Conservation (phyloP, 2,113 vertebrate species). For the Ahaetulla prasina region DNA sequence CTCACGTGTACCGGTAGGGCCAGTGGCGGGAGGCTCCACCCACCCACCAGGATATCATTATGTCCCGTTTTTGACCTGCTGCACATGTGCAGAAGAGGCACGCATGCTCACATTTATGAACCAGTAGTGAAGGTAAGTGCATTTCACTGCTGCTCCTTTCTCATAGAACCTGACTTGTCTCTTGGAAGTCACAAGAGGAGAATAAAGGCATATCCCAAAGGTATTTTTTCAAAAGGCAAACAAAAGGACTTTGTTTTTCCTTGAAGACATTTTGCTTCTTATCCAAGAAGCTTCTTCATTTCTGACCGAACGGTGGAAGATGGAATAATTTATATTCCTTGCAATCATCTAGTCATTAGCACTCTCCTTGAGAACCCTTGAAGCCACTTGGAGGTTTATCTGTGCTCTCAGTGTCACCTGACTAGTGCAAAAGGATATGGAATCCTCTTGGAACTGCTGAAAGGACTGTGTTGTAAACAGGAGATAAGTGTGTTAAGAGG, state of each 20-base stretch:
- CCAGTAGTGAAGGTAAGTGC: no score
- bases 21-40: no score
- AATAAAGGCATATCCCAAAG: background rate
- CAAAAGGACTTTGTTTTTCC: background rate
- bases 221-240: background rate
- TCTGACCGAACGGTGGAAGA: background rate
- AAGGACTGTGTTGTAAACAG: background rate
- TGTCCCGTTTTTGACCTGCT: no score
- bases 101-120: no score
- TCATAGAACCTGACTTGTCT: background rate
- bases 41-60: no score
- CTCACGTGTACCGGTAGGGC: no score
- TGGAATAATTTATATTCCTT: background rate
- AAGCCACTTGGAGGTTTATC: background rate
- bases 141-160: background rate
- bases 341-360: background rate
- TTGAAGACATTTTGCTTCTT: background rate
- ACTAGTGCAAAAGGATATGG: background rate
- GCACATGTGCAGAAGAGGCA: no score
- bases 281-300: background rate
- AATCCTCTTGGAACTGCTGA: background rate
- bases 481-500: background rate
- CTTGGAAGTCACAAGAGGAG: background rate
- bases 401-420: background rate
- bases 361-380: background rate